Percentiles rank a stretch among this genome's conserved stretches.
Conservation (phyloP, 2,113 vertebrate species). For the Potamarius usumacintae region DNA sequence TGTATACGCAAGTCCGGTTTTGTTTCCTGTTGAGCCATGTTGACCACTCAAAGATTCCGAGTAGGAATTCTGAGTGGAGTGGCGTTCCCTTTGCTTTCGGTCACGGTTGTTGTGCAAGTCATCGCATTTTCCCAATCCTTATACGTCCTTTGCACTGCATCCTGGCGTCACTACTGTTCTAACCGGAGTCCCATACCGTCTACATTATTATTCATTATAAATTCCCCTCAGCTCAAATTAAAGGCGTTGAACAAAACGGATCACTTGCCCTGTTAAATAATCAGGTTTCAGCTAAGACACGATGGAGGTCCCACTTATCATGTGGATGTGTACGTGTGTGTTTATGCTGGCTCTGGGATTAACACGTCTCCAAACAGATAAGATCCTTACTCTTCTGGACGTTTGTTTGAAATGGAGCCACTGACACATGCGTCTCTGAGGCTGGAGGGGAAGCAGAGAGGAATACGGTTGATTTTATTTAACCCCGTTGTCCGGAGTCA, state of each 20-base stretch:
- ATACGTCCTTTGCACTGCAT: not conserved
- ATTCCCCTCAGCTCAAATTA: constrained; percentile 37
- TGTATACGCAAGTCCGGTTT: too few relatives aligned
- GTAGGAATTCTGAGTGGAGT: not conserved
- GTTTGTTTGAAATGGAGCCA: constrained; percentile 59
- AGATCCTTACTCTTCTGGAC: constrained; percentile 63
- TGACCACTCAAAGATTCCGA: not conserved
- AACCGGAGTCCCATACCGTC: not conserved
- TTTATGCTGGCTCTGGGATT: constrained; percentile 60
- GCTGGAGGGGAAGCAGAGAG: constrained; percentile 15
- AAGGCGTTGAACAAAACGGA: constrained; percentile 54
- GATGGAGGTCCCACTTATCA: constrained; percentile 43
- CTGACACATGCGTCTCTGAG: not conserved
- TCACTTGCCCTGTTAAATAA: constrained; percentile 64
- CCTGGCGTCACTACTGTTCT: constrained; percentile 3
- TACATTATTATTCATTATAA: constrained; percentile 1
- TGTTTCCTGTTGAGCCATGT: too few relatives aligned
- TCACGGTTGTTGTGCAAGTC: not conserved
- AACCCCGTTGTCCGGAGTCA: constrained; percentile 44
- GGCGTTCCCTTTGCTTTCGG: not conserved
- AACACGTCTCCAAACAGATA: constrained; percentile 60
- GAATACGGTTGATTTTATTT: constrained; percentile 47
- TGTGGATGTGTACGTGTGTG: constrained; percentile 52
- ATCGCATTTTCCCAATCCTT: not conserved
- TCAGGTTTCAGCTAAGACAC: constrained; percentile 62